Evolutionary conservation across 1,140 invertebrate genomes (phyloP).

Genomic region (Manduca sexta): DNA sequence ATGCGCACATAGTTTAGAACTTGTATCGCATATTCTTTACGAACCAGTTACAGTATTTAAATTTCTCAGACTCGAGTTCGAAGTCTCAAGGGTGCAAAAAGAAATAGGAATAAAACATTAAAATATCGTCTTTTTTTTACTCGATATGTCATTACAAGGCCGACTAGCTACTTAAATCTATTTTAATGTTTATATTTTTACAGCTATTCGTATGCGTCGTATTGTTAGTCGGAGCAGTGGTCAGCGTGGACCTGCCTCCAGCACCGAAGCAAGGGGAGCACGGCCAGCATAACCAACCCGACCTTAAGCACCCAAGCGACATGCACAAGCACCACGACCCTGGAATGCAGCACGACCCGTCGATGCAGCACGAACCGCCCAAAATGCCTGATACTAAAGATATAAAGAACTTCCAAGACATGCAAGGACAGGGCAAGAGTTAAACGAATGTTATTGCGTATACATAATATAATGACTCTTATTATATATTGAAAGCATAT

Average conservation of each 20-base stretch:
- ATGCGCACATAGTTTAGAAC: no score
- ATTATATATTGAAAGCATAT: conserved; percentile 4
- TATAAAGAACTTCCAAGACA: not conserved
- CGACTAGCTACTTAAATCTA: no score
- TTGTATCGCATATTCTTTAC: no score
- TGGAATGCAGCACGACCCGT: not conserved
- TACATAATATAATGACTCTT: not conserved
- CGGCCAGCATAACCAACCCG: not conserved
- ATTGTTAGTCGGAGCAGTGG: not conserved
- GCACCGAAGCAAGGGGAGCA: not conserved
- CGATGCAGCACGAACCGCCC: not conserved
- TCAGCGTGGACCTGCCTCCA: not conserved
- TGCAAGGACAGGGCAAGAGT: not conserved
- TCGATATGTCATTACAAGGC: no score
- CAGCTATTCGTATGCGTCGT: not conserved
- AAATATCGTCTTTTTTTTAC: no score
- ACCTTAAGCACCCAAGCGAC: not conserved
- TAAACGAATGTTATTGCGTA: not conserved
- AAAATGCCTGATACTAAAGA: conserved; percentile 1
- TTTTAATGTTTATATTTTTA: not conserved
- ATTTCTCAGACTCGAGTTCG: no score
- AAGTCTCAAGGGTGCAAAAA: no score
- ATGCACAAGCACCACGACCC: not conserved
- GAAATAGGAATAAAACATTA: no score
- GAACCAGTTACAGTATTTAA: no score